Conservation (phyloP, 2,113 vertebrate species). For the Nettapus auritus region DNA sequence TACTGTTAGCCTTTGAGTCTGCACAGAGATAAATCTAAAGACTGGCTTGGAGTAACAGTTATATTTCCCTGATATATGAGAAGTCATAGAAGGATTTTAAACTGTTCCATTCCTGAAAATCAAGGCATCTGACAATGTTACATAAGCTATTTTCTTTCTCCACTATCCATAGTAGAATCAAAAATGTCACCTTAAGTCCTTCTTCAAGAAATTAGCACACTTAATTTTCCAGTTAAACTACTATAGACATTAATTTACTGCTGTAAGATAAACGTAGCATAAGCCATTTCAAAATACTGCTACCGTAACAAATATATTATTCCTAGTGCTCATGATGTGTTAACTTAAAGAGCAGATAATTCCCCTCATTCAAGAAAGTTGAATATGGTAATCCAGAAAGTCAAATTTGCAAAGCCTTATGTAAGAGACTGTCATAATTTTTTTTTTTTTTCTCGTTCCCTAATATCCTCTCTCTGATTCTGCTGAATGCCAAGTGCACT, state of each 20-base stretch:
- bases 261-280: slow-evolving; percentile 12
- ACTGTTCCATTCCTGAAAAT: not conserved
- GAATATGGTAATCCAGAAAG: not conserved
- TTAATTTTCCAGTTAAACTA: slow-evolving; percentile 21
- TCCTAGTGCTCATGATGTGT: not conserved
- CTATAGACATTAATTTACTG: not conserved
- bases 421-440: not conserved
- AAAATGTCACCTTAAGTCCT: slow-evolving; percentile 7
- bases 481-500: not conserved
- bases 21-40: not conserved
- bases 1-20: not conserved
- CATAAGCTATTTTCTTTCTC: not conserved
- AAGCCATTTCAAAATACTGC: not conserved
- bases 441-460: not conserved
- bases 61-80: not conserved
- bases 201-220: not conserved
- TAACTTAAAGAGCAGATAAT: not conserved
- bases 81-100: not conserved
- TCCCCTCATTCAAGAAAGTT: not conserved
- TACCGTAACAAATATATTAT: slow-evolving; percentile 7
- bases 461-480: not conserved
- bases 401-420: not conserved
- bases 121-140: not conserved
- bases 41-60: not conserved
- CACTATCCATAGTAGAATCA: not conserved